phyloP scores from a whole-genome alignment of 2,113 vertebrate species.

The Mystacornis crossleyi region DNA sequence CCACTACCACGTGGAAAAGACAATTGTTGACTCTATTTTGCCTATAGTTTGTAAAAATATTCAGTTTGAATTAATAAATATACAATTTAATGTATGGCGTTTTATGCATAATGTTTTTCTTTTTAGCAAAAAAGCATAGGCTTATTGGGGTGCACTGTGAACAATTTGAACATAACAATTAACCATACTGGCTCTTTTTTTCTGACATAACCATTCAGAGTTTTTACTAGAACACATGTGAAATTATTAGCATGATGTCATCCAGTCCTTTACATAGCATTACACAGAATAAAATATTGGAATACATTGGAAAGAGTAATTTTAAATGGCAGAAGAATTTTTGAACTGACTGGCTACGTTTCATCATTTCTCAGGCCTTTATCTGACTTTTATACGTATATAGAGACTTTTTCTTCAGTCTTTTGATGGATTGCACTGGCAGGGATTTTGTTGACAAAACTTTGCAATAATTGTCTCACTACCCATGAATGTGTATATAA shows the following conservation, averaged over 20 bases:
- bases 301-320: neutral
- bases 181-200: fast-evolving
- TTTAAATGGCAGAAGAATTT: neutral
- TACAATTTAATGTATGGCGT: neutral
- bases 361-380: neutral
- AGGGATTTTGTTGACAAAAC: neutral
- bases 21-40: neutral
- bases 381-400: neutral
- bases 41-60: neutral
- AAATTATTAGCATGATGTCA: neutral
- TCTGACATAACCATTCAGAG: neutral
- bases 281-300: neutral
- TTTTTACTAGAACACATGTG: neutral
- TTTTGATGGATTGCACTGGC: neutral
- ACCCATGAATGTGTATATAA: neutral
- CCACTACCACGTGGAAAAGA: neutral
- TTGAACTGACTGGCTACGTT: neutral
- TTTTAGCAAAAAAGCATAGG: neutral
- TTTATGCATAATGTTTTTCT: neutral
- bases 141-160: neutral
- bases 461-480: neutral
- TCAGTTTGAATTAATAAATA: neutral
- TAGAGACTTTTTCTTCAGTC: neutral
- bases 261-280: neutral
- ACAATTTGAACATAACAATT: neutral